Evolutionary conservation across 2,797 vertebrate genomes (phyloP).

Genomic region (Pangasius mekongensis): DNA sequence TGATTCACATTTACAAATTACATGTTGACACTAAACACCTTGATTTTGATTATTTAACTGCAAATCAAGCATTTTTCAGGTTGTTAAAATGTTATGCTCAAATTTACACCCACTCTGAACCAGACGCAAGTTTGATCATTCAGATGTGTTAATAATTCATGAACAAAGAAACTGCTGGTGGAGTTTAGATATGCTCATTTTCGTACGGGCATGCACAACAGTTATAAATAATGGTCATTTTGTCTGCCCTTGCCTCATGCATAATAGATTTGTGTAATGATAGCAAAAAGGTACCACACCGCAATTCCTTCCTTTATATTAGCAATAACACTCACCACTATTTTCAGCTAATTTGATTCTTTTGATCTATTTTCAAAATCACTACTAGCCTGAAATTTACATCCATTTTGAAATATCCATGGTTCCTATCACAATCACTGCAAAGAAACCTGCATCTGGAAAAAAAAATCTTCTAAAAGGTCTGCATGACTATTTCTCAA

Average conservation of each 20-base stretch:
- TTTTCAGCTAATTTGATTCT: neutral
- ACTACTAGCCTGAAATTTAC: neutral
- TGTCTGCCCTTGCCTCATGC: neutral
- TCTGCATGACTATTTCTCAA: neutral
- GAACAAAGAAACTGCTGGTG: neutral
- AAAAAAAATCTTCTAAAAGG: neutral
- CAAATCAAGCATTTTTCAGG: neutral
- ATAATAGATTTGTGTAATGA: neutral
- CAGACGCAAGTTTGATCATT: neutral
- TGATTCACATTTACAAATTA: too few relatives aligned
- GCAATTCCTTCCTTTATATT: neutral
- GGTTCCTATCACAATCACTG: neutral
- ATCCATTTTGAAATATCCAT: neutral
- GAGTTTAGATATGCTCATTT: neutral
- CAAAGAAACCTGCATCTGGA: neutral
- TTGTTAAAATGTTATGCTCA: neutral
- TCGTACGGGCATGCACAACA: neutral
- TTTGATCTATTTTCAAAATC: neutral
- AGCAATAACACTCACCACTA: too few relatives aligned
- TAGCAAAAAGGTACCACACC: neutral
- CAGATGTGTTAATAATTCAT: neutral
- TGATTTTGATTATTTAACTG: neutral
- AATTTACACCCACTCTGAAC: neutral
- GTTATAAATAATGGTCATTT: neutral
- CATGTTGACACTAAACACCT: too few relatives aligned